Percentiles rank a stretch among this genome's conserved stretches.
These are phyloP conservation scores for Embidobia sp. DNA, from an alignment of 2,888 invertebrate genomes.

Conservation along the genomic window DNA sequence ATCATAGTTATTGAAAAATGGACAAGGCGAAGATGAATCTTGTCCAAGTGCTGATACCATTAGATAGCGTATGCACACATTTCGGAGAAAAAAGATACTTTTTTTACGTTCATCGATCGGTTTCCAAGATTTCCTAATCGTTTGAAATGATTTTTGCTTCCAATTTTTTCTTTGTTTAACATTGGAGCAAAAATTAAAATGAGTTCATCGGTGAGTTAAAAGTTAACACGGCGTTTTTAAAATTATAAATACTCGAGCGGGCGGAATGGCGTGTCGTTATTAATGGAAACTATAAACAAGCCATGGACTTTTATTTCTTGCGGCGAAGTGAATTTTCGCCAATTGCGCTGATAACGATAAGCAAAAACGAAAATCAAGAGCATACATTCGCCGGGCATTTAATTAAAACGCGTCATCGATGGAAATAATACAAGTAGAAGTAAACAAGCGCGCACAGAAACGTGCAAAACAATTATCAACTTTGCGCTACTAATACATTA, in stretches of 20 bases:
- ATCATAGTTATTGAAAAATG: conserved; percentile 35
- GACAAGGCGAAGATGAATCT: no score
- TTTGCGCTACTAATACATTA: conserved; percentile 45
- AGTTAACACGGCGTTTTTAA: no score
- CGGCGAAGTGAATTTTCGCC: conserved; percentile 22
- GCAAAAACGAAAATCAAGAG: conserved; percentile 47
- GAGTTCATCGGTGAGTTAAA: no score
- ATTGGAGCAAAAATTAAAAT: no score
- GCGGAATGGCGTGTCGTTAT: conserved; percentile 2
- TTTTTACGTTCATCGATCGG: no score
- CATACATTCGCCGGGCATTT: conserved; percentile 42
- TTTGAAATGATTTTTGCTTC: no score
- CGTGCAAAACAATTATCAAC: conserved; percentile 49
- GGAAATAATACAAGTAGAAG: conserved; percentile 47
- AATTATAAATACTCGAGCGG: no score
- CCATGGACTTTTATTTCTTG: conserved; percentile 22
- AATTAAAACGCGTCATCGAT: conserved; percentile 47
- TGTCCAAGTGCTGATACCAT: no score
- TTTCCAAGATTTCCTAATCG: no score
- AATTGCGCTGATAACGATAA: conserved; percentile 40
- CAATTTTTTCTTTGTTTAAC: no score
- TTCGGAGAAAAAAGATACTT: no score
- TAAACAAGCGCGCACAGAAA: conserved; percentile 33
- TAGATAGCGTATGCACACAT: no score
- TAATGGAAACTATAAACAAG: conserved; percentile 26